Percentiles rank a stretch among this genome's conserved stretches.
Evolutionary conservation across 92 coral and sea anemone species (phyloP).

Genomic region (Porites evermanni): DNA sequence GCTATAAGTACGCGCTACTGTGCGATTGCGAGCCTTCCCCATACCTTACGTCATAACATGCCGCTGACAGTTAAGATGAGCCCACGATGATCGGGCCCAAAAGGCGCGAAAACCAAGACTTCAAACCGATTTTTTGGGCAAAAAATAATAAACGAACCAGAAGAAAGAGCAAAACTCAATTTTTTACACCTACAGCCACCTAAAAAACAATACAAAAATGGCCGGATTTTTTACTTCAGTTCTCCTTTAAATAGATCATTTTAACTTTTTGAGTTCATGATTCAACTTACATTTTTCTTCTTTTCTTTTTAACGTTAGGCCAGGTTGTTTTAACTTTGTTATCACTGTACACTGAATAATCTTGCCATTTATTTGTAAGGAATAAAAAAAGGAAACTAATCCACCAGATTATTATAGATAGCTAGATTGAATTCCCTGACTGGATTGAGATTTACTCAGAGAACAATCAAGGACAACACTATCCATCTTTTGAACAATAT

Average conservation of each 20-base stretch:
- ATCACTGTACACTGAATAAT: too few relatives aligned
- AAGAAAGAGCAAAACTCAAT: not conserved
- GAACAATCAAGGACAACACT: too few relatives aligned
- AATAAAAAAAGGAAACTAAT: too few relatives aligned
- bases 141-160: not conserved
- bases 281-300: too few relatives aligned
- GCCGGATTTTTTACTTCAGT: not conserved
- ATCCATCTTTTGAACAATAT: too few relatives aligned
- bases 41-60: constrained; percentile 6
- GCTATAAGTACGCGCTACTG: not conserved
- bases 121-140: not conserved
- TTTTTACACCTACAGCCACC: not conserved
- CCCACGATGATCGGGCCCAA: not conserved
- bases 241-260: not conserved
- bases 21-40: not conserved
- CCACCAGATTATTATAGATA: too few relatives aligned
- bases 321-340: too few relatives aligned
- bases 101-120: constrained; percentile 6
- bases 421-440: too few relatives aligned
- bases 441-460: too few relatives aligned
- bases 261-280: too few relatives aligned
- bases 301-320: too few relatives aligned
- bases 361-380: too few relatives aligned
- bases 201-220: not conserved
- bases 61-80: constrained; percentile 7